Conservation (phyloP, 2,888 invertebrate genomes). For the Iphiclides podalirius region DNA sequence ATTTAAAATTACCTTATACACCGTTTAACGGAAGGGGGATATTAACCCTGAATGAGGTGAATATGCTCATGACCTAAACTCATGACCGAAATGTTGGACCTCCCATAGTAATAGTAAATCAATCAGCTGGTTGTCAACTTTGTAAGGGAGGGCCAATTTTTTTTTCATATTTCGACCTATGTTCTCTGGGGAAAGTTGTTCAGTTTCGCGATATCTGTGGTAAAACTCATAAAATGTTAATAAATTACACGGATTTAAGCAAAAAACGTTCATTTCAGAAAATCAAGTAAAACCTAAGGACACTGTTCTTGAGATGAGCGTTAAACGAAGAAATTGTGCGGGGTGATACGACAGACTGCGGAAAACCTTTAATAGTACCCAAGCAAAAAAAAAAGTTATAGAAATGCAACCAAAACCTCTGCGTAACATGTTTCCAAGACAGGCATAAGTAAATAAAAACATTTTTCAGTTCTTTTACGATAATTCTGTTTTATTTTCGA, state of each 20-base stretch:
- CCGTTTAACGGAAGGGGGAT: too few relatives aligned
- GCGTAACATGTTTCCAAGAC: neutral
- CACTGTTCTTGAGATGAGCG: neutral
- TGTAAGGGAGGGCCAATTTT: conserved; percentile 2
- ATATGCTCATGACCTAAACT: too few relatives aligned
- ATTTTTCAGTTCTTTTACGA: neutral
- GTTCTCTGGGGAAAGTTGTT: conserved; percentile 9
- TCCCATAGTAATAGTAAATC: too few relatives aligned
- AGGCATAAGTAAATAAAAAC: neutral
- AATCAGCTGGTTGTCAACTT: neutral
- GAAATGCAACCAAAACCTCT: neutral
- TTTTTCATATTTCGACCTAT: conserved; percentile 5
- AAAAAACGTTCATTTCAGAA: conserved; percentile 3
- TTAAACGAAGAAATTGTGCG: neutral
- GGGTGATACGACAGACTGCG: too few relatives aligned
- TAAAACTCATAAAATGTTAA: conserved; percentile 23
- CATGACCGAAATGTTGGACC: too few relatives aligned
- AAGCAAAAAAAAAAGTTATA: neutral
- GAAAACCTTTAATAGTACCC: too few relatives aligned
- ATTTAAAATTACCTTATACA: too few relatives aligned
- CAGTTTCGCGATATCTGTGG: conserved; percentile 19
- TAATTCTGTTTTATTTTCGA: neutral
- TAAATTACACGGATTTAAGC: conserved; percentile 12
- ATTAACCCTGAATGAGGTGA: too few relatives aligned
- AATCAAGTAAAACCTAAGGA: neutral